Percentiles rank a stretch among this genome's conserved stretches.
Evolutionary conservation across 2,888 invertebrate genomes (phyloP).

Genomic region (Falcaria lacertinaria): DNA sequence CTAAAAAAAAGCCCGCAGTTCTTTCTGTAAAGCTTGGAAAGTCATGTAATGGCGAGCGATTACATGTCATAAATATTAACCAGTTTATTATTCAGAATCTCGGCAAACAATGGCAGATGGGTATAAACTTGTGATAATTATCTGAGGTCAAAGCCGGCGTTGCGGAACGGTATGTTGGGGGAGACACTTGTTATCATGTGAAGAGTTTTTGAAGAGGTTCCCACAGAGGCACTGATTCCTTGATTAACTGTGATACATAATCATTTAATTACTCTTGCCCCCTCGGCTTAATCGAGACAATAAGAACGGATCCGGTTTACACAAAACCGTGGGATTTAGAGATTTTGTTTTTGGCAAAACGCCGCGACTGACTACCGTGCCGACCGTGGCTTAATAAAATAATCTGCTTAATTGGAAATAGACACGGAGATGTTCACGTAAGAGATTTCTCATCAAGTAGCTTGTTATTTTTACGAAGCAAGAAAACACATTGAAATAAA

Average conservation of each 20-base stretch:
- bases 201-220: slow-evolving; percentile 76
- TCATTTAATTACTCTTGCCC: slow-evolving; percentile 70
- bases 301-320: slow-evolving; percentile 34
- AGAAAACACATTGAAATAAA: too few relatives aligned
- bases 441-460: too few relatives aligned
- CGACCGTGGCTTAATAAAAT: slow-evolving; percentile 2
- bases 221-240: slow-evolving; percentile 72
- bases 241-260: slow-evolving; percentile 73
- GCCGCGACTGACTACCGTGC: slow-evolving; percentile 8
- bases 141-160: slow-evolving; percentile 66
- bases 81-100: slow-evolving; percentile 57
- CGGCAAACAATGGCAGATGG: slow-evolving; percentile 67
- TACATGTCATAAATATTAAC: slow-evolving; percentile 51
- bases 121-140: slow-evolving; percentile 71
- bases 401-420: neutral
- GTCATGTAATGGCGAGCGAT: slow-evolving; percentile 3
- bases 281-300: slow-evolving; percentile 57
- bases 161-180: slow-evolving; percentile 73
- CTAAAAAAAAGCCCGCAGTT: too few relatives aligned
- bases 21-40: neutral
- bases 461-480: neutral
- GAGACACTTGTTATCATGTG: slow-evolving; percentile 71
- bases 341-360: slow-evolving; percentile 21
- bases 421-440: neutral
- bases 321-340: slow-evolving; percentile 34